Evolutionary conservation across 2,113 vertebrate genomes (phyloP).

Genomic region (Myotis davidii): DNA sequence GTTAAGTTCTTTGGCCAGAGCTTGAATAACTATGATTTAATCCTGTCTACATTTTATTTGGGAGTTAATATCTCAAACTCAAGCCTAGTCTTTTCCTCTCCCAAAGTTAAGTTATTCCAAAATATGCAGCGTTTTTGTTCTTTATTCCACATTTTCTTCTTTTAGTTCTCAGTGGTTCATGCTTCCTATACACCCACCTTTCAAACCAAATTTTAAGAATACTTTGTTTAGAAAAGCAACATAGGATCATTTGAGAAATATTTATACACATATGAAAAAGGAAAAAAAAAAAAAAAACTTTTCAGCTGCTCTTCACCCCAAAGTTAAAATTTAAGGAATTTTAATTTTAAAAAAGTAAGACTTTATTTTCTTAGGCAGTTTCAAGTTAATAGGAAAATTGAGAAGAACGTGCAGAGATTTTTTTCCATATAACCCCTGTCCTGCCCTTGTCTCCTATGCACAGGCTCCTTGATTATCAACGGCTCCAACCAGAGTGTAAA

Average conservation of each 20-base stretch:
- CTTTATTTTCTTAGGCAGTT: background rate
- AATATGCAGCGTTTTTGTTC: background rate
- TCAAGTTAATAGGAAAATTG: background rate
- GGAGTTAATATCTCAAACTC: background rate
- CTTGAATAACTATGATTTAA: background rate
- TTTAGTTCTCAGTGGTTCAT: background rate
- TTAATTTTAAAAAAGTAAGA: background rate
- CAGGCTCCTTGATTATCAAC: background rate
- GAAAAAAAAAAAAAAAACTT: background rate
- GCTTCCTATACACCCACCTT: background rate
- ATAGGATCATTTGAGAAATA: background rate
- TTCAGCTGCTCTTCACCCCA: background rate
- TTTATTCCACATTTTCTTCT: background rate
- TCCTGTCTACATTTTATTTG: background rate
- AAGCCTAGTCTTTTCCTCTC: background rate
- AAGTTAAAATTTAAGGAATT: background rate
- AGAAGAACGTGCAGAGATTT: background rate
- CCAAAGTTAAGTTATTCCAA: background rate
- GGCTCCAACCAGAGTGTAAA: background rate
- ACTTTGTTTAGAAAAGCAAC: background rate
- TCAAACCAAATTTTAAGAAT: background rate
- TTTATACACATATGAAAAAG: background rate
- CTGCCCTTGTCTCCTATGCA: fast-evolving
- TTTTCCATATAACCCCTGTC: background rate
- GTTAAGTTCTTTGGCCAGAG: background rate